A percentile compares a stretch with the other conserved stretches of the same genome.
Conservation (phyloP, 23 tunicate species). For the Phallusia fumigata region DNA sequence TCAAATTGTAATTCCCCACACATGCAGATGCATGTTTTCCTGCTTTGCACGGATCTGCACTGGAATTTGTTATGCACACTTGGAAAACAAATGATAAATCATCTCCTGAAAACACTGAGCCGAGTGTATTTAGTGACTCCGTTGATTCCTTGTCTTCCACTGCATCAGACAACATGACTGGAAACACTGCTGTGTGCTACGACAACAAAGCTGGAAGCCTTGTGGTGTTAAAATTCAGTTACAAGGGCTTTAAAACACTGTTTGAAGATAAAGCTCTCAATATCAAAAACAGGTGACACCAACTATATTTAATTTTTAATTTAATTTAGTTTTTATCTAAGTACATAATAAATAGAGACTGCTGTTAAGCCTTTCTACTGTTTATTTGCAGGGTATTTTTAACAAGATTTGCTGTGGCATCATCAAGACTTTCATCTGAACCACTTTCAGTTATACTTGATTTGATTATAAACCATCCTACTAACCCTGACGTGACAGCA, state of each 20-base stretch:
- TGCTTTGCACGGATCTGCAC: neutral
- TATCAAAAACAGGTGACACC: conserved; percentile 27
- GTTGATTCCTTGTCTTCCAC: conserved; percentile 16
- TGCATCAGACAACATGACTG: neutral
- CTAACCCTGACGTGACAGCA: conserved; percentile 29
- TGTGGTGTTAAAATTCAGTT: neutral
- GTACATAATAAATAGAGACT: too few species aligned
- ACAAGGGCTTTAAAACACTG: conserved; percentile 3
- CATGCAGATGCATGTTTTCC: neutral
- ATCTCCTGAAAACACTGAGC: neutral
- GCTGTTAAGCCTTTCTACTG: too few species aligned
- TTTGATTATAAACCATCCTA: conserved; percentile 17
- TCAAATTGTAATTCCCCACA: neutral
- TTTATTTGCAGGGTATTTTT: conserved; percentile 36
- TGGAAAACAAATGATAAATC: neutral
- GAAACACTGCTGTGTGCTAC: conserved; percentile 16
- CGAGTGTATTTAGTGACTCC: conserved; percentile 15
- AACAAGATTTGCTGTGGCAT: conserved; percentile 31
- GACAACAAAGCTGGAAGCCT: conserved; percentile 13
- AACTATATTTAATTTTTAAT: too few species aligned
- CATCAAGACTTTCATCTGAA: conserved; percentile 10
- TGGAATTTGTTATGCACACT: conserved; percentile 14
- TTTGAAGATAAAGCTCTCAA: neutral
- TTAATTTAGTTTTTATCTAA: too few species aligned
- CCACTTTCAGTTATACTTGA: neutral